Percentiles rank a stretch among this genome's conserved stretches.
phyloP scores from a whole-genome alignment of 2,797 vertebrate species.

The Tauraco hartlaubi region DNA sequence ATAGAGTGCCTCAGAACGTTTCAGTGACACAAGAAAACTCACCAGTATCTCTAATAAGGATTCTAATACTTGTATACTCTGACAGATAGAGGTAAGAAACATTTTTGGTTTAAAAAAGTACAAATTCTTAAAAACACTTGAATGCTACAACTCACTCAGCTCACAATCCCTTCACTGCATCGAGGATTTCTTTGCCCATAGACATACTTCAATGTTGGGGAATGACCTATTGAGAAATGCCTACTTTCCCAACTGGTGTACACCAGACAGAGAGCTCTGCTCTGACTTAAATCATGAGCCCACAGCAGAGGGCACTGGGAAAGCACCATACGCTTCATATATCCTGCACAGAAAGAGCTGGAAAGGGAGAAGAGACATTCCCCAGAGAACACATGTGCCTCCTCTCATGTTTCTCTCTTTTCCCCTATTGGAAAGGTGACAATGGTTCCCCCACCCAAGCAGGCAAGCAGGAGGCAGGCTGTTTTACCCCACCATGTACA shows the following conservation, averaged over 20 bases:
- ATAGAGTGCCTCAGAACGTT: rapidly evolving
- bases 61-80: background rate
- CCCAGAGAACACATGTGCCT: rapidly evolving
- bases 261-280: background rate
- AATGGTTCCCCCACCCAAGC: background rate
- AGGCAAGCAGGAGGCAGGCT: background rate
- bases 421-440: background rate
- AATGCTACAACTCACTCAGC: background rate
- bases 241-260: background rate
- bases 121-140: background rate
- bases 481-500: background rate
- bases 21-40: background rate
- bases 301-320: conserved; percentile 24
- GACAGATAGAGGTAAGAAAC: background rate
- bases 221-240: background rate
- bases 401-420: background rate
- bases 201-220: background rate
- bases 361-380: background rate
- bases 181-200: background rate
- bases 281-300: background rate
- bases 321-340: background rate
- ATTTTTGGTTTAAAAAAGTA: background rate
- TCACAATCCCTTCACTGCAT: background rate
- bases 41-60: background rate
- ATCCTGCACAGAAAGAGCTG: background rate